Conservation (phyloP, 2,797 vertebrate species). For the Protosalanx chinensis region DNA sequence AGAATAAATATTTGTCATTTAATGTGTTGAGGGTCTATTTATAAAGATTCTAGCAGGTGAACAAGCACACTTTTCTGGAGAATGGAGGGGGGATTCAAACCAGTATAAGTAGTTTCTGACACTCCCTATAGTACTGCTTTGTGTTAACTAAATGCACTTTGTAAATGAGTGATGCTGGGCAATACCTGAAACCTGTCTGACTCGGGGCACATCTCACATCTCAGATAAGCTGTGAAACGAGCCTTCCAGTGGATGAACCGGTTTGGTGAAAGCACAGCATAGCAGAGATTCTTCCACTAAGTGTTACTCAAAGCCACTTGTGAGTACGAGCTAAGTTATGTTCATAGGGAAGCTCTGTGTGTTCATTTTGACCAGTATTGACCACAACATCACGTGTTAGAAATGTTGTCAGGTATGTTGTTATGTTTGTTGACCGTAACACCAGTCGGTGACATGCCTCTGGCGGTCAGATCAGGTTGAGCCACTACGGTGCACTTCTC, state of each 20-base stretch:
- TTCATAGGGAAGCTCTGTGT: not conserved
- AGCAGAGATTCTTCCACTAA: conserved; percentile 34
- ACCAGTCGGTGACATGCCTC: not conserved
- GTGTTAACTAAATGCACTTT: conserved; percentile 32
- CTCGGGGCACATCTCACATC: not conserved
- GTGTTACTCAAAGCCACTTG: not conserved
- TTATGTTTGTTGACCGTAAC: not conserved
- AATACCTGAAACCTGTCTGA: not conserved
- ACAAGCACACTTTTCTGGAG: not conserved
- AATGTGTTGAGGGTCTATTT: not conserved
- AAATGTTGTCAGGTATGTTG: not conserved
- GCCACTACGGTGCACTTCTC: not conserved
- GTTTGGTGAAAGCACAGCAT: conserved; percentile 33
- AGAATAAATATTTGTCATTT: not conserved
- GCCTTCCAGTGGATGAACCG: conserved; percentile 26
- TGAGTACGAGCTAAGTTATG: not conserved
- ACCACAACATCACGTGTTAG: not conserved
- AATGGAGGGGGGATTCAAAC: not conserved
- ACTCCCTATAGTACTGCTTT: not conserved
- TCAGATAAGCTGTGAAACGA: conserved; percentile 3
- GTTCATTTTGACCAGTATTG: not conserved
- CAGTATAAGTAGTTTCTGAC: not conserved
- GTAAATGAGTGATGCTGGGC: not conserved
- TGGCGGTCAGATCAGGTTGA: not conserved
- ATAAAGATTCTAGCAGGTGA: not conserved